Base-by-base conservation (phyloP, 1,140 invertebrate species). In the Radopholus similis region DNA sequence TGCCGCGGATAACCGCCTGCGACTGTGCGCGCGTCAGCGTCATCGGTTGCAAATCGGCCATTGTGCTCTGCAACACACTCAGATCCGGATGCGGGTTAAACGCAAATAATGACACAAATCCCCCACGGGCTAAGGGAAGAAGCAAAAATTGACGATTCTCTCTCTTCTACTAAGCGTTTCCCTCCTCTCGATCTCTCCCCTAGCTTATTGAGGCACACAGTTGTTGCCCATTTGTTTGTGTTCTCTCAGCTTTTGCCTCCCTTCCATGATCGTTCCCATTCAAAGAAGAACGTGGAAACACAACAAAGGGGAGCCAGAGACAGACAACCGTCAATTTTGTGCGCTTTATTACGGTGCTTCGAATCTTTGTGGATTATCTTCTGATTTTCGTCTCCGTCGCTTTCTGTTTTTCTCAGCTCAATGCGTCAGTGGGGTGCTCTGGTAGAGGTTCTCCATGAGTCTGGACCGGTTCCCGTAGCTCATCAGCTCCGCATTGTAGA, bases 1-100 rank as follows among this genome's bases (percentile, higher is more conserved):
- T 57, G 18, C 68, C 44, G 21, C 71, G 59, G 47, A 70, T 64
- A 15, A 70, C 35, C 28, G 68, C 71, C 37, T 53, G 68, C n/a
- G 68, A 70, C 35, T 66, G 69, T 8, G 70, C 64, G 23, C 67
- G 67, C 26, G 67, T 40, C 38, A 69, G 44, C 6, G 34, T 11
- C 28, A 62, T 26, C n/a, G 58, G 58, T 26, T 62, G 58, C 23
- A 62, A 9, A 28, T 62, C 58, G 18, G 58, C 58, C 58, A 62
- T 62, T 47, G 42, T n/a, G n/a, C n/a, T n/a, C 34, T 28, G 15
- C 44, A 23, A 15, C 5, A 21, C 2, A 47, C 0, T 47, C 26
- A 4, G 13, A 47, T 13, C 42, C n/a, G 47, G 0, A 51, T 9
- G 13, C 8, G 47, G 3, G 18, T 4, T 11, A 51, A 51, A 1